Conservation (phyloP, 2,888 invertebrate species). For the Nowickia ferox region DNA sequence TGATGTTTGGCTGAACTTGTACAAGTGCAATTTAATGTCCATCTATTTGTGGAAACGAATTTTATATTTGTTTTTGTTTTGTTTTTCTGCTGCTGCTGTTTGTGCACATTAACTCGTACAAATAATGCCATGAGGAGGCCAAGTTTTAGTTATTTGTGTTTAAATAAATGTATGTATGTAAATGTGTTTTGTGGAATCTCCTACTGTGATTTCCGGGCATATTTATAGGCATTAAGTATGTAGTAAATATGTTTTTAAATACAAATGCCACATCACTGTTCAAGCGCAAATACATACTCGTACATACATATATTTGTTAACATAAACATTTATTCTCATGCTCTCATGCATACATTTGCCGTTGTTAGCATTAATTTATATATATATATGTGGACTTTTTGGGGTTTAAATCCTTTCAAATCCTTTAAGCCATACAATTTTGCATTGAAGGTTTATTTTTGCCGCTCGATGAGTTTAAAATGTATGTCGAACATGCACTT, state of each 20-base stretch:
- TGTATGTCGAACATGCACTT: background rate
- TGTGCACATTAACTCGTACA: slow-evolving; percentile 21
- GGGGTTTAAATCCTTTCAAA: slow-evolving; percentile 17
- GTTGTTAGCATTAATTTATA: slow-evolving; percentile 23
- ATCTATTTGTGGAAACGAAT: slow-evolving; percentile 51
- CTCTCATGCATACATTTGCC: background rate
- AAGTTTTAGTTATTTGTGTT: slow-evolving; percentile 55
- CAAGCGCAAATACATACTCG: slow-evolving; percentile 7
- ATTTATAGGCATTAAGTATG: slow-evolving; percentile 62
- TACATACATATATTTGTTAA: slow-evolving; percentile 3
- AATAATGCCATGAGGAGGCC: slow-evolving; percentile 58
- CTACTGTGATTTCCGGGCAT: slow-evolving; percentile 70
- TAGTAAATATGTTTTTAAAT: slow-evolving; percentile 44
- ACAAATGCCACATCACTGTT: slow-evolving; percentile 27
- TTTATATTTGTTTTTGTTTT: slow-evolving; percentile 30
- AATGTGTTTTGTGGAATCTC: slow-evolving; percentile 37
- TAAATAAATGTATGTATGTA: slow-evolving; percentile 35
- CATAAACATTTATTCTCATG: slow-evolving; percentile 1
- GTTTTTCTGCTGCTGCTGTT: background rate
- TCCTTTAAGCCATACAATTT: background rate
- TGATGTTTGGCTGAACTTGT: slow-evolving; percentile 45
- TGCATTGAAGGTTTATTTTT: background rate
- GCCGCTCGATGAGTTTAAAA: background rate
- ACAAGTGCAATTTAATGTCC: slow-evolving; percentile 38
- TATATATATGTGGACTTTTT: background rate